Conservation (phyloP, 35 echinoderm and acorn worm genomes). For the Heliocidaris erythrogramma region DNA sequence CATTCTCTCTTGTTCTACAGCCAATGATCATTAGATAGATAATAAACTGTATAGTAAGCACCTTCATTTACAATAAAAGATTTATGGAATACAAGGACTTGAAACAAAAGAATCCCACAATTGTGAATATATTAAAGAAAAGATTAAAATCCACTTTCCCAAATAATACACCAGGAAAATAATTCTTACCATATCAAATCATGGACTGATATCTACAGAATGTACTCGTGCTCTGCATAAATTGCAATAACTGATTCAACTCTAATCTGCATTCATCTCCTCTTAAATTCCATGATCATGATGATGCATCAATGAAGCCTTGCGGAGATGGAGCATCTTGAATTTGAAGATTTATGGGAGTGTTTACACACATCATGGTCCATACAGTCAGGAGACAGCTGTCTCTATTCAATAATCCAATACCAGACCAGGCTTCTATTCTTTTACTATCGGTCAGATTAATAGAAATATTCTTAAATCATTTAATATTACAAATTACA, state of each 20-base stretch:
- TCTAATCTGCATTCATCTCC: background rate
- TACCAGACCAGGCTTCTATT: background rate
- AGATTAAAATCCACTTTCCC: background rate
- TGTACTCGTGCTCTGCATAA: background rate
- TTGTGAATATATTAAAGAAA: background rate
- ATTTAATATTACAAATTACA: background rate
- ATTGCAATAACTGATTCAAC: background rate
- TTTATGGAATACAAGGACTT: too few relatives aligned
- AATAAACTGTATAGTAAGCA: too few relatives aligned
- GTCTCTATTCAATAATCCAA: background rate
- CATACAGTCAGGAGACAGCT: background rate
- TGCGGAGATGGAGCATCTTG: background rate
- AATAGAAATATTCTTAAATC: background rate
- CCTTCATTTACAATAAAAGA: too few relatives aligned
- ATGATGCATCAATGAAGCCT: conserved; percentile 1
- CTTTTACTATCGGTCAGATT: background rate
- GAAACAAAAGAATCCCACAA: too few relatives aligned
- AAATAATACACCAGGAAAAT: background rate
- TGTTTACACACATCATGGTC: background rate
- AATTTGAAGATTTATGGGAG: background rate
- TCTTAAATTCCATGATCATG: conserved; percentile 18
- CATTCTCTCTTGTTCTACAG: too few relatives aligned
- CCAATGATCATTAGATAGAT: too few relatives aligned
- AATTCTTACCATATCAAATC: background rate
- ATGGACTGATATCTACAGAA: background rate